A percentile compares a stretch with the other conserved stretches of the same genome.
These are phyloP conservation scores for Zelleria hepariella DNA, from an alignment of 2,888 invertebrate genomes.

Conservation along the genomic window DNA sequence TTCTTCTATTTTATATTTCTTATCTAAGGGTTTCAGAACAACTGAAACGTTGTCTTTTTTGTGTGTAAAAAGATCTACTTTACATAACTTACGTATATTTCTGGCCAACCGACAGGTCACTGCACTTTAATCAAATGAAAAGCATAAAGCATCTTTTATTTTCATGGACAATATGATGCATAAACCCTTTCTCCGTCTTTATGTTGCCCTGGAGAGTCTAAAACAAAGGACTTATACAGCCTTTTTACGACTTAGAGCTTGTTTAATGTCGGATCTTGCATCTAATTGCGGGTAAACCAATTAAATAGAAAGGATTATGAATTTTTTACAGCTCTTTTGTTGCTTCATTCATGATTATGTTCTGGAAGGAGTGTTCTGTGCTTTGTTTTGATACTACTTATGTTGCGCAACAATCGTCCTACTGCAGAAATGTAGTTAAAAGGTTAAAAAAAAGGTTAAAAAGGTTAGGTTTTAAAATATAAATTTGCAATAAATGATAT, in stretches of 20 bases:
- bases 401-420: no score
- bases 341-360: conserved; percentile 27
- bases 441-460: no score
- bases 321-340: conserved; percentile 22
- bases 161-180: conserved; percentile 8
- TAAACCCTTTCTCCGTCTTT: conserved; percentile 33
- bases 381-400: not conserved
- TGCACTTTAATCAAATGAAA: conserved; percentile 27
- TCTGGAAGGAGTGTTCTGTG: not conserved
- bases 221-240: conserved; percentile 27
- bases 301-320: conserved; percentile 11
- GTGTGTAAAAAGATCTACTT: no score
- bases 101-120: conserved; percentile 9
- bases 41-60: no score
- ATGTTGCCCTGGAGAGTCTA: conserved; percentile 25
- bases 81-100: not conserved
- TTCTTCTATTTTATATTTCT: no score
- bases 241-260: conserved; percentile 26
- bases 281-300: conserved; percentile 8
- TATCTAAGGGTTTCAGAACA: no score
- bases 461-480: no score
- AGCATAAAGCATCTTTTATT: conserved; percentile 21
- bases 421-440: no score
- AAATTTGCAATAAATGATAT: no score
- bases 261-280: conserved; percentile 8